Evolutionary conservation across 2,888 invertebrate genomes (phyloP).

Genomic region (Ectropis crepuscularia): DNA sequence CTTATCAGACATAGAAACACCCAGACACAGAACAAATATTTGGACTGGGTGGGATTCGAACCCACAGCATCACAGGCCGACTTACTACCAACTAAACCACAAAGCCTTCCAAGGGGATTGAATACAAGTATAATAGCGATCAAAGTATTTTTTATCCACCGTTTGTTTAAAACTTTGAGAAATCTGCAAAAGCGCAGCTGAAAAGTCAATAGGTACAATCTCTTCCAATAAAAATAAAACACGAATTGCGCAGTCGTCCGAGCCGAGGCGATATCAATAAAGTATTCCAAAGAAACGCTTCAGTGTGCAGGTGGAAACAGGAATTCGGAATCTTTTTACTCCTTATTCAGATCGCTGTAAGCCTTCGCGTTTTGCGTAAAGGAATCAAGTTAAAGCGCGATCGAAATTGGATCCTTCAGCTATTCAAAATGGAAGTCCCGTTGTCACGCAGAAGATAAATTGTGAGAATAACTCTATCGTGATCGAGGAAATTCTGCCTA

Average conservation of each 20-base stretch:
- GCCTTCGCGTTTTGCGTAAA: constrained; percentile 41
- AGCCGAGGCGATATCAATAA: constrained; percentile 44
- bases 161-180: no score
- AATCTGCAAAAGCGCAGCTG: no score
- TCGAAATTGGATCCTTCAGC: constrained; percentile 49
- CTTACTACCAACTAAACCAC: no score
- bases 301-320: constrained; percentile 36
- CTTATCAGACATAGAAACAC: no score
- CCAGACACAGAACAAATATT: no score
- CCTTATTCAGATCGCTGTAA: constrained; percentile 43
- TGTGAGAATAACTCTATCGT: constrained; percentile 52
- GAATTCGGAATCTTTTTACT: constrained; percentile 47
- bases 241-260: constrained; percentile 29
- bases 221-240: constrained; percentile 19
- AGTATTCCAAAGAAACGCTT: constrained; percentile 35
- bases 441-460: constrained; percentile 56
- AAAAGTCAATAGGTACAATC: background rate
- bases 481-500: constrained; percentile 37
- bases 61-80: no score
- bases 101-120: no score
- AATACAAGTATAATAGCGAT: no score
- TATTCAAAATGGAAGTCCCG: constrained; percentile 55
- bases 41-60: no score
- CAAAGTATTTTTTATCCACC: no score
- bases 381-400: constrained; percentile 46